Base-by-base conservation (phyloP, 1,140 invertebrate species). In the Sitobion miscanthi region DNA sequence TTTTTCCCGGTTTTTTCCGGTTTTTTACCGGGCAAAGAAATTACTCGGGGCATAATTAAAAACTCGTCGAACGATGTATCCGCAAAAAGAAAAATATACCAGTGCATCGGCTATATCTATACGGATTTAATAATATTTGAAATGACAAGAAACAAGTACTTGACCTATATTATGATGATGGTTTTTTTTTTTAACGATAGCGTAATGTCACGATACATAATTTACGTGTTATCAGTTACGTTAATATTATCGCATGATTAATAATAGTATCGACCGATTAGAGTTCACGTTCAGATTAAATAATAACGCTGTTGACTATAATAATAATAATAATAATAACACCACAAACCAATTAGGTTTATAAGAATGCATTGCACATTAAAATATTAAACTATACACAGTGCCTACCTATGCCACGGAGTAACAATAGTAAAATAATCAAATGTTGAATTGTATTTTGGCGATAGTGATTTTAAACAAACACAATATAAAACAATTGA, bases 261-360 rank as follows among this genome's bases (percentile, higher is more conserved):
- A 52, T 77, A 77, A 77, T 88, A 52, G n/a, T 52, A n/a, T n/a
- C n/a, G 49, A 20, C 45, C n/a, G 86, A 88, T 88, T 52, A 88
- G 86, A 52, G 47, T 52, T 35, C 86, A 23, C 30, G n/a, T 88
- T 52, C 25, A 52, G 35, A 88, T 47, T 52, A 77, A 77, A 77
- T 77, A 88, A 88, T 23, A 52, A 88, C 47, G 17, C 30, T 35
- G 86, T 88, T 52, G 47, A n/a, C 45, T n/a, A n/a, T 77, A 17
- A n/a, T n/a, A 49, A n/a, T 2, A 17, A n/a, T n/a, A 49, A n/a
- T 2, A 25, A 30, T n/a, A 11, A 30, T 62, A 47, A 47, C 1
- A 30, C 47, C n/a, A n/a, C 30, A 49, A n/a, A 9, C 14, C n/a
- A 52, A 88, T 88, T 77, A 77, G 30, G 30, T n/a, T n/a, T n/a